phyloP scores from a whole-genome alignment of 2,888 invertebrate species.

The Andricus curvator region DNA sequence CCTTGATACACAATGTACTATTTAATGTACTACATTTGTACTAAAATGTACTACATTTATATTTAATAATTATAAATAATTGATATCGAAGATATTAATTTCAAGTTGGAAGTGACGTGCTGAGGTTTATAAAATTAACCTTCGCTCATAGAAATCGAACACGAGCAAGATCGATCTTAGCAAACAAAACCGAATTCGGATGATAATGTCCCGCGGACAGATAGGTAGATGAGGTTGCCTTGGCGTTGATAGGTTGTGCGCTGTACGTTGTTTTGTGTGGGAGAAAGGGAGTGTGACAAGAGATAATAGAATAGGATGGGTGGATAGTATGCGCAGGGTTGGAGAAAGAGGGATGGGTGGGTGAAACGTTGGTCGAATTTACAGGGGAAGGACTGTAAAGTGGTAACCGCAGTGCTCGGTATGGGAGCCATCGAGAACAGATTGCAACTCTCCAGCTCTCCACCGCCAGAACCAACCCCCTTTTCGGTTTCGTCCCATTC shows the following conservation, averaged over 20 bases:
- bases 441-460: slow-evolving; percentile 72
- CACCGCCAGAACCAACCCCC: slow-evolving; percentile 47
- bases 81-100: neutral
- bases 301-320: slow-evolving; percentile 27
- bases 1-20: no score
- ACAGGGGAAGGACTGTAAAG: slow-evolving; percentile 69
- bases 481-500: slow-evolving; percentile 24
- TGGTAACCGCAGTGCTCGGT: slow-evolving; percentile 70
- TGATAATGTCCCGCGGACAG: slow-evolving; percentile 72
- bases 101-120: neutral
- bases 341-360: slow-evolving; percentile 37
- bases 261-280: slow-evolving; percentile 48
- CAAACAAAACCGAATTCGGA: slow-evolving; percentile 60
- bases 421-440: slow-evolving; percentile 70
- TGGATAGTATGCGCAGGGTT: slow-evolving; percentile 21
- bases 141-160: neutral
- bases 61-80: no score
- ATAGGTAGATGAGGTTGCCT: slow-evolving; percentile 72
- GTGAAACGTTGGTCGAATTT: slow-evolving; percentile 57
- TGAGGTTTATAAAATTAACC: neutral
- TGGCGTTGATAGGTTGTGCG: slow-evolving; percentile 72
- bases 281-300: slow-evolving; percentile 24
- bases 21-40: no score
- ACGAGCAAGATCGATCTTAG: neutral
- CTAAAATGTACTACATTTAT: no score